phyloP scores from a whole-genome alignment of 2,113 vertebrate species.

The Balaenoptera acutorostrata region DNA sequence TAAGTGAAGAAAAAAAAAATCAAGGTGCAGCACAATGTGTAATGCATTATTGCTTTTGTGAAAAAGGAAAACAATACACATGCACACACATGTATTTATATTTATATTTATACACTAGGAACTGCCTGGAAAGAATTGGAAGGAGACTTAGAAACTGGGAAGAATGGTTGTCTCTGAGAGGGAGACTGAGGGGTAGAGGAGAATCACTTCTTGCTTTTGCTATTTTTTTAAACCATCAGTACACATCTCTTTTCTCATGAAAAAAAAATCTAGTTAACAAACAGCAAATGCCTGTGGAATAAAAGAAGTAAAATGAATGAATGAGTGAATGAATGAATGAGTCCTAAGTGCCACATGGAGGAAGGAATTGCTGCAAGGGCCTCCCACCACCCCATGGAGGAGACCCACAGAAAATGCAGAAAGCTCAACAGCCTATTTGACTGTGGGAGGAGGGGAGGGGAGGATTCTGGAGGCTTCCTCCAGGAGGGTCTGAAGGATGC shows the following conservation, averaged over 20 bases:
- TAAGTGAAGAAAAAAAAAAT: neutral
- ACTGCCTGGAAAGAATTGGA: neutral
- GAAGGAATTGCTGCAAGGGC: neutral
- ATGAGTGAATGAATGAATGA: neutral
- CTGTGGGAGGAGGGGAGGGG: too few relatives aligned
- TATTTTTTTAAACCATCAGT: neutral
- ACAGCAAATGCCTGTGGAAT: neutral
- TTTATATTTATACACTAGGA: neutral
- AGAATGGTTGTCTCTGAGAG: neutral
- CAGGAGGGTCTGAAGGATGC: neutral
- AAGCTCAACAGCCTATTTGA: accelerated
- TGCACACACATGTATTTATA: neutral
- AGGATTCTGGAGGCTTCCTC: neutral
- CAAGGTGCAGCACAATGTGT: neutral
- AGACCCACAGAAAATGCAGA: neutral
- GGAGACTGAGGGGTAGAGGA: neutral
- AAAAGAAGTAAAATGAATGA: neutral
- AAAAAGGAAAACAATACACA: neutral
- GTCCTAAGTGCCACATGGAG: neutral
- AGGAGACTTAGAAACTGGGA: neutral
- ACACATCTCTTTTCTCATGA: neutral
- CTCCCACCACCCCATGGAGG: accelerated
- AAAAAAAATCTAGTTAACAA: neutral
- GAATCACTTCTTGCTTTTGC: neutral
- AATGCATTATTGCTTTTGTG: neutral